Percentiles rank a stretch among this genome's conserved stretches.
These are phyloP conservation scores for Synanthedon formicaeformis DNA, from an alignment of 2,888 invertebrate genomes.

Conservation along the genomic window DNA sequence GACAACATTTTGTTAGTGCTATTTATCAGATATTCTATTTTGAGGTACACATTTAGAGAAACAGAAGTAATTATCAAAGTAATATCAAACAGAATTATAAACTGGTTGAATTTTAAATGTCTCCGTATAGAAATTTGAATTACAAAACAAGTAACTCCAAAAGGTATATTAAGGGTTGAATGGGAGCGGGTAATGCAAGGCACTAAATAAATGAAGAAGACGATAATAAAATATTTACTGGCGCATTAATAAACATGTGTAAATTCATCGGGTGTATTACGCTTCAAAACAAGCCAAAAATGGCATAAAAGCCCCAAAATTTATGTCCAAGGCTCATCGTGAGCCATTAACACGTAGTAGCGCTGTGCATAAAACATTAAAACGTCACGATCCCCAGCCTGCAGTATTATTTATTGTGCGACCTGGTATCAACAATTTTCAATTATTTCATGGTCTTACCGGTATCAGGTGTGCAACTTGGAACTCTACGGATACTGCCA, in stretches of 20 bases:
- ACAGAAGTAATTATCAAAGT: no score
- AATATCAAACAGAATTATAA: no score
- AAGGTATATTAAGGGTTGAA: no score
- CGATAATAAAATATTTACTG: not conserved
- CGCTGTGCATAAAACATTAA: slow-evolving; percentile 63
- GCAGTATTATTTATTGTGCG: slow-evolving; percentile 50
- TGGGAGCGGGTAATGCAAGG: no score
- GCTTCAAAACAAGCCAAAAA: slow-evolving; percentile 43
- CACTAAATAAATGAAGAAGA: no score
- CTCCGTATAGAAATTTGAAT: no score
- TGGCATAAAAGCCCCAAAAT: slow-evolving; percentile 51
- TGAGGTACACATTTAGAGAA: no score
- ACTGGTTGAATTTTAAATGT: no score
- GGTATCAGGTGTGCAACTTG: slow-evolving; percentile 14
- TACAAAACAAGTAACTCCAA: no score
- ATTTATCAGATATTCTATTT: no score
- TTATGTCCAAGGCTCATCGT: slow-evolving; percentile 52
- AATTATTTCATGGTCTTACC: slow-evolving; percentile 39
- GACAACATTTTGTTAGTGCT: no score
- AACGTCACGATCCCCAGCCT: slow-evolving; percentile 42
- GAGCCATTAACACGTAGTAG: slow-evolving; percentile 58
- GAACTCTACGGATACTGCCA: not conserved
- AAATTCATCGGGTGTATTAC: slow-evolving; percentile 22
- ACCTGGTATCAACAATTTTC: slow-evolving; percentile 46
- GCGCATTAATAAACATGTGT: slow-evolving; percentile 21